These are phyloP conservation scores for Pseudochirops cupreus DNA, from an alignment of 2,797 vertebrate species.

Conservation along the genomic window DNA sequence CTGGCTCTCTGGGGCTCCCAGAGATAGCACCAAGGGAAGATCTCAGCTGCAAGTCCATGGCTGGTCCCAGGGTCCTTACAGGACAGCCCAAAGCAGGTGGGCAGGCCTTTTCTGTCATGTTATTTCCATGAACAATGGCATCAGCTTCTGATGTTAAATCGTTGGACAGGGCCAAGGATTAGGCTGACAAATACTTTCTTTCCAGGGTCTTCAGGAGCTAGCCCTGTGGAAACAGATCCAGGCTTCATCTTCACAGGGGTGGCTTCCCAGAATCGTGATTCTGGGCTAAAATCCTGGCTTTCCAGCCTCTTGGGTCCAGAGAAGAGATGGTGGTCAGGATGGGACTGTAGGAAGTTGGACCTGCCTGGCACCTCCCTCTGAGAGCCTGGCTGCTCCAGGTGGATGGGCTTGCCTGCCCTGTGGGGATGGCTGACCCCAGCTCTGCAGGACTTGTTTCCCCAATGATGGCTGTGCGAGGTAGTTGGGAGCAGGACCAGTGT, in stretches of 20 bases:
- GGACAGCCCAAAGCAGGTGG: not conserved
- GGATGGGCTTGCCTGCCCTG: too few species aligned
- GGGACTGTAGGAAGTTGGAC: not conserved
- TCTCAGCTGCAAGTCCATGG: too few species aligned
- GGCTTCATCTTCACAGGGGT: not conserved
- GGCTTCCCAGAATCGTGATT: not conserved
- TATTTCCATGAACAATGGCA: not conserved
- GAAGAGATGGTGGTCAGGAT: not conserved
- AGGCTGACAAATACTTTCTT: not conserved
- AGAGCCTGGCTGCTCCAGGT: too few species aligned
- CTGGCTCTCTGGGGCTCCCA: not conserved
- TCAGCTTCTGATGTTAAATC: not conserved
- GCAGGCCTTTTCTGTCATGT: not conserved
- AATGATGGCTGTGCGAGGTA: not conserved
- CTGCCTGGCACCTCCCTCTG: not conserved
- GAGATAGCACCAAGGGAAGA: not conserved
- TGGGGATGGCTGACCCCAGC: not conserved
- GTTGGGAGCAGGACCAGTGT: not conserved
- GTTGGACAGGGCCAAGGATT: not conserved
- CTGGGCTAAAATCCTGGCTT: too few species aligned
- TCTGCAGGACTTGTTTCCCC: not conserved
- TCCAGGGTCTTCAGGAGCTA: not conserved
- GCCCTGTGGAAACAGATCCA: not conserved
- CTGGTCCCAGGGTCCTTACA: too few species aligned
- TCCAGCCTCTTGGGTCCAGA: not conserved